phyloP scores from a whole-genome alignment of 2,797 vertebrate genomes.

The Gymnothorax reevesii region DNA sequence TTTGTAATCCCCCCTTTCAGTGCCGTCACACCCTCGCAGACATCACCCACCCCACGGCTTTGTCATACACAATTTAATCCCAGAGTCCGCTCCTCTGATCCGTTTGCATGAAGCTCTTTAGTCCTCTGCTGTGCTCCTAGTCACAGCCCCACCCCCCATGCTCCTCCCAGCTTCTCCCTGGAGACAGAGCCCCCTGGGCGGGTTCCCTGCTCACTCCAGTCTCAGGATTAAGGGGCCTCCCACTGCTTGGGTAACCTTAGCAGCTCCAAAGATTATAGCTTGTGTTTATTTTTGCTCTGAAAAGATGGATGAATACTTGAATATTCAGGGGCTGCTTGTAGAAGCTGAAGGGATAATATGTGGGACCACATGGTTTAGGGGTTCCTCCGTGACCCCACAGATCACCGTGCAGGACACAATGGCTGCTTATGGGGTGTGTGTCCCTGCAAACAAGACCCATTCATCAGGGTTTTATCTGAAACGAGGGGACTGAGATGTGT shows the following conservation, averaged over 20 bases:
- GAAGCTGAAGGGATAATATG: constrained; percentile 30
- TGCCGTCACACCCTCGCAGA: background rate
- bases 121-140: constrained; percentile 2
- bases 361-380: constrained; percentile 2
- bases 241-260: constrained; percentile 30
- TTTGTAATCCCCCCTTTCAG: constrained; percentile 29
- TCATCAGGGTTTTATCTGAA: constrained; percentile 7
- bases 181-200: constrained; percentile 29
- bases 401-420: background rate
- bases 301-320: constrained; percentile 43
- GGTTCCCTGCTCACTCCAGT: constrained; percentile 27
- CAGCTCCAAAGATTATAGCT: constrained; percentile 19
- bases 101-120: constrained; percentile 29
- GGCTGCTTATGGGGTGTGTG: background rate
- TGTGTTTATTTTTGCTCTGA: constrained; percentile 38
- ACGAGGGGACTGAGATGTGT: background rate
- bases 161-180: constrained; percentile 14
- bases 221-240: constrained; percentile 37
- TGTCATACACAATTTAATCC: constrained; percentile 26
- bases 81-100: constrained; percentile 32
- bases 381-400: constrained; percentile 4
- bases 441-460: constrained; percentile 27
- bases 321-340: constrained; percentile 39
- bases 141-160: constrained; percentile 12
- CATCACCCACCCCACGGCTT: constrained; percentile 6